Evolutionary conservation across 2,797 vertebrate genomes (phyloP).

Genomic region (Falco naumanni): DNA sequence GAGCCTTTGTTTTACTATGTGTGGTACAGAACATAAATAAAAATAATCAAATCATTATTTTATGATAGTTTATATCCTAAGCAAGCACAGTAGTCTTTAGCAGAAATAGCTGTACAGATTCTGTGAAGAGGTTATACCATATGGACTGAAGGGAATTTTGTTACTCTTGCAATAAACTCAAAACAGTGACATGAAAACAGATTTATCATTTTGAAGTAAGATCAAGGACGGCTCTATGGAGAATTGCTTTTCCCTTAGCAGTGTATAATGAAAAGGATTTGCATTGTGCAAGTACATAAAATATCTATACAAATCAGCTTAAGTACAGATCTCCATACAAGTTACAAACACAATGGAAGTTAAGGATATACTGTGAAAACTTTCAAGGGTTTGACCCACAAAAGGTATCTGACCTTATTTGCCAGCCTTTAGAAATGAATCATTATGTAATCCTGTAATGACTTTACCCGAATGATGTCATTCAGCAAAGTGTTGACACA

Average conservation of each 20-base stretch:
- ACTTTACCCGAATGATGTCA: slow-evolving; percentile 44
- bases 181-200: slow-evolving; percentile 54
- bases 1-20: neutral
- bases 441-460: slow-evolving; percentile 41
- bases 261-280: slow-evolving; percentile 59
- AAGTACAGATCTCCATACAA: neutral
- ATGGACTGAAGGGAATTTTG: slow-evolving; percentile 51
- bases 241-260: slow-evolving; percentile 8
- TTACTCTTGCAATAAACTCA: slow-evolving; percentile 33
- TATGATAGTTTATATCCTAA: neutral
- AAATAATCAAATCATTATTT: neutral
- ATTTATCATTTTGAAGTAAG: slow-evolving; percentile 66
- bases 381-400: neutral
- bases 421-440: slow-evolving; percentile 32
- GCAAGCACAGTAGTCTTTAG: neutral
- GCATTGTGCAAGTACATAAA: slow-evolving; percentile 48
- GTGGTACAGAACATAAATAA: neutral
- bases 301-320: slow-evolving; percentile 32
- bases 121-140: slow-evolving; percentile 29
- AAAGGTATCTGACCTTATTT: neutral
- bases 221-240: neutral
- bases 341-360: slow-evolving; percentile 36
- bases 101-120: slow-evolving; percentile 22
- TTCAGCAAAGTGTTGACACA: slow-evolving; percentile 2
- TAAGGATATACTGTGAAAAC: neutral